phyloP scores from a whole-genome alignment of 23 tunicate genomes.

The Botrylloides violaceus region DNA sequence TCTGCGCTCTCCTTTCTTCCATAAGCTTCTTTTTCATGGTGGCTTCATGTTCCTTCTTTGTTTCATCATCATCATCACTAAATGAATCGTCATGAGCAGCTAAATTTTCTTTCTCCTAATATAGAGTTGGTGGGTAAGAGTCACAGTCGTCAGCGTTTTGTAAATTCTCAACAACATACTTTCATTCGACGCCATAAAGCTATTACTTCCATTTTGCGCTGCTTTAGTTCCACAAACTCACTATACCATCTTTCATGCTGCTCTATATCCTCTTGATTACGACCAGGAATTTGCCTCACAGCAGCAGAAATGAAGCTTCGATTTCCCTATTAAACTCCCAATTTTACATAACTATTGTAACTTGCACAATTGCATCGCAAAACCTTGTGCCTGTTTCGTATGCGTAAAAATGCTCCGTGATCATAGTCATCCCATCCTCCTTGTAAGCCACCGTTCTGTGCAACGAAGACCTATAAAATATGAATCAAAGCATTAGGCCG shows the following conservation, averaged over 20 bases:
- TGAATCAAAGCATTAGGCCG: background rate
- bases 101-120: slow-evolving; percentile 28
- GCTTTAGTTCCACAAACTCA: slow-evolving; percentile 33
- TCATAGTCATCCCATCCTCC: slow-evolving; percentile 98
- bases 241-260: slow-evolving; percentile 83
- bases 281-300: slow-evolving; percentile 55
- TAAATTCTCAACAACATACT: slow-evolving; percentile 15
- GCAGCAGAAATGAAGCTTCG: slow-evolving; percentile 43
- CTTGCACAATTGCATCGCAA: background rate
- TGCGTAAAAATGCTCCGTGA: slow-evolving; percentile 59
- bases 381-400: slow-evolving; percentile 65
- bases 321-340: slow-evolving; percentile 52
- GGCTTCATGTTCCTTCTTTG: slow-evolving; percentile 22
- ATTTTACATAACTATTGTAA: too few relatives aligned
- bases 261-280: slow-evolving; percentile 37
- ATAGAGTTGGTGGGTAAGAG: background rate
- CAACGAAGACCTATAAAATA: slow-evolving; percentile 43
- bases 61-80: slow-evolving; percentile 25
- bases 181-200: slow-evolving; percentile 57
- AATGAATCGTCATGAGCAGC: background rate
- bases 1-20: slow-evolving; percentile 32
- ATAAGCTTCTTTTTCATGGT: slow-evolving; percentile 23
- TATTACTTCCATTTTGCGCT: slow-evolving; percentile 47
- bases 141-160: background rate
- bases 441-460: slow-evolving; percentile 47